Evolutionary conservation across 1,140 invertebrate genomes (phyloP), one percentile per base, ranked within the genome.

Genomic region (Anthonomus grandis): DNA sequence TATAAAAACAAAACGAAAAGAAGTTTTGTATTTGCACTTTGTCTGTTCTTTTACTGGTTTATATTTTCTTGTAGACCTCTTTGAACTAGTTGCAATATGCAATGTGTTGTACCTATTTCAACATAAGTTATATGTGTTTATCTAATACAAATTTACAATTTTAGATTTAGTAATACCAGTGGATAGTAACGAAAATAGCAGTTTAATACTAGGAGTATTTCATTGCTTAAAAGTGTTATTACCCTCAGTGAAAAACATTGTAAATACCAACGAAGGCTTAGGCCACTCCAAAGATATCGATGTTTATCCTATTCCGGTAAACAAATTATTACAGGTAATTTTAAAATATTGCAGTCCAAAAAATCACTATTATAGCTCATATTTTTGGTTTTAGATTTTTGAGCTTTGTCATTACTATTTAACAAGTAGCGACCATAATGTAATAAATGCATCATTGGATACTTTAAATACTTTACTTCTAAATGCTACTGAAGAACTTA

Each of bases 371-470:
- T 6, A 17, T 49, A 1, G 2, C 21, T 49, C 19, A 27, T 49
- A 18, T 41, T 51, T 56, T 22, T 19, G 36, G 47, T 63, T 71
- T 49, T 75, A 91, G 84, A 78, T 94, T 13, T 93, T 91, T 72
- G 87, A 93, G 71, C 72, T 92, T n/a, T 86, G 87, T 67, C 66
- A 95, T 15, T 76, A 86, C 67, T 89, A 86, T 70, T 78, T 82
- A 47, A 76, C 71, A 17, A 83, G 85, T 66, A 73, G 74, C 2
- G 87, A 93, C 72, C 90, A 93, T 70, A 93, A 93, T 75, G 80
- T 92, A n/a, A 81, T 91, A 46, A 91, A 90, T 59, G 81, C 89
- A 5, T 80, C 87, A 15, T 76, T 95, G 60, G 92, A 95, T 75
- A 87, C 88, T 21, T 75, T 94, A 10, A 83, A 83, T 42, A 82